Conservation (phyloP, 2,888 invertebrate genomes). For the Syrista parreyssii region DNA sequence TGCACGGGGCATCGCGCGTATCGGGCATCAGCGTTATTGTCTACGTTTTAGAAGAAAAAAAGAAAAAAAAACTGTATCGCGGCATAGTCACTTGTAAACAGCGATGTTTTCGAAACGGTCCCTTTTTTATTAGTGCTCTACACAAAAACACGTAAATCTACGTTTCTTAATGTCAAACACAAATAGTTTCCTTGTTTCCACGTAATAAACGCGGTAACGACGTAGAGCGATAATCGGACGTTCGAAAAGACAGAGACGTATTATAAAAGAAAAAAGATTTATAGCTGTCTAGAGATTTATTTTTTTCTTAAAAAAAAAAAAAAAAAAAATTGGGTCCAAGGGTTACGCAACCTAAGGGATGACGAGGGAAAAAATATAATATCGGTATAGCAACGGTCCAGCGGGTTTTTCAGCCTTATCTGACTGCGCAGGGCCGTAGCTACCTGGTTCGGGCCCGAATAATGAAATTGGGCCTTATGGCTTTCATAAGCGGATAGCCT, state of each 20-base stretch:
- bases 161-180: background rate
- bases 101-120: background rate
- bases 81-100: background rate
- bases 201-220: background rate
- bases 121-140: background rate
- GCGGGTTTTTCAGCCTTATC: background rate
- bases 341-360: background rate
- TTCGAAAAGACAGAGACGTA: background rate
- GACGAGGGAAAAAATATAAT: background rate
- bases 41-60: background rate
- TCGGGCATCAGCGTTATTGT: background rate
- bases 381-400: background rate
- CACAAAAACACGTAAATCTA: background rate
- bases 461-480: constrained; percentile 5
- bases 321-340: too few species aligned
- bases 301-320: too few species aligned
- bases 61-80: background rate
- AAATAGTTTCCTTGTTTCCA: background rate
- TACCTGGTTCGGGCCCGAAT: constrained; percentile 19
- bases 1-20: constrained; percentile 11
- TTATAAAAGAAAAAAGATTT: background rate
- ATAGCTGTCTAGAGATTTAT: background rate
- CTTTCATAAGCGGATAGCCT: constrained; percentile 20
- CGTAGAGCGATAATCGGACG: background rate
- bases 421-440: background rate